A percentile compares a stretch with the other conserved stretches of the same genome.
These are phyloP conservation scores for Chrysaora quinquecirrha DNA, from an alignment of 30 jellyfish, hydroid and myxozoan species.

Conservation along the genomic window DNA sequence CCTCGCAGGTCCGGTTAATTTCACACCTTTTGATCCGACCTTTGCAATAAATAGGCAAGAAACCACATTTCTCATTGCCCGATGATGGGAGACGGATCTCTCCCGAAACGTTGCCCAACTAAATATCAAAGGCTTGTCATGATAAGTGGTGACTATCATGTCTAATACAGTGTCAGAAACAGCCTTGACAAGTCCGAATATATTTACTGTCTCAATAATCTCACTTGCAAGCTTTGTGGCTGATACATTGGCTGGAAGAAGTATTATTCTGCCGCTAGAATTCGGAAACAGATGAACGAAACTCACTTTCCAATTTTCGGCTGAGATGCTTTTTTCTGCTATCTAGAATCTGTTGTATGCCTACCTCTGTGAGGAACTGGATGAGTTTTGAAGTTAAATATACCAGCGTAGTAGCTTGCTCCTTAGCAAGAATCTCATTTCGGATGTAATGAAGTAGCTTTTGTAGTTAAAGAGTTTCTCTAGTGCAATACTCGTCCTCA, in stretches of 20 bases:
- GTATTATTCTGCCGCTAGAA: slow-evolving; percentile 10
- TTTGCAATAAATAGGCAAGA: too few species aligned
- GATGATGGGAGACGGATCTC: too few species aligned
- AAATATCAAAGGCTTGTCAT: too few species aligned
- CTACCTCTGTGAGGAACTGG: not conserved
- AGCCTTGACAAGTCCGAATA: too few species aligned
- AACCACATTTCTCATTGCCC: too few species aligned
- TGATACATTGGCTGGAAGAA: slow-evolving; percentile 14
- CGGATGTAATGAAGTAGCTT: slow-evolving; percentile 31
- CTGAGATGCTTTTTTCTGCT: slow-evolving; percentile 12
- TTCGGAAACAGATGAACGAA: not conserved
- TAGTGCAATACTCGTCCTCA: slow-evolving; percentile 3
- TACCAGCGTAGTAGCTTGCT: slow-evolving; percentile 5
- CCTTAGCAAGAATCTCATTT: slow-evolving; percentile 11
- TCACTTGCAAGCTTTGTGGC: slow-evolving; percentile 34
- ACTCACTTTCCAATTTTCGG: slow-evolving; percentile 10
- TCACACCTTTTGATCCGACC: too few species aligned
- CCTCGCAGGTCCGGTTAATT: too few species aligned
- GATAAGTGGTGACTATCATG: too few species aligned
- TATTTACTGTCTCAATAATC: slow-evolving; percentile 25
- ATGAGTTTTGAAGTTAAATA: not conserved
- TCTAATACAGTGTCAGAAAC: too few species aligned
- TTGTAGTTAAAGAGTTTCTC: not conserved
- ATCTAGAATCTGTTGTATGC: slow-evolving; percentile 15
- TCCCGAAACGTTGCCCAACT: too few species aligned